Evolutionary conservation across 2,113 vertebrate species (phyloP).

Genomic region (Petromus typicus): DNA sequence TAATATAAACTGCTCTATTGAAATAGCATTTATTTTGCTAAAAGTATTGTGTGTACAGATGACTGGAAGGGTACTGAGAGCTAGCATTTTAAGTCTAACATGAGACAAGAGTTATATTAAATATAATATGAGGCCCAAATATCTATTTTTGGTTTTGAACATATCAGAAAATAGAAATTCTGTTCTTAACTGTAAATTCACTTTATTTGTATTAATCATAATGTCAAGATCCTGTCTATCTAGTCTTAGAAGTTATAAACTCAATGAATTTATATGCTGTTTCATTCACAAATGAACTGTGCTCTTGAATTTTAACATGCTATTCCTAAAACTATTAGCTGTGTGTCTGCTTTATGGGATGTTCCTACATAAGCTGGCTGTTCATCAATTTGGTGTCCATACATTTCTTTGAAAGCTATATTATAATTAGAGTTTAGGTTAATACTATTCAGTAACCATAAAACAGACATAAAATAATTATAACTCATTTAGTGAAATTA

Average conservation of each 20-base stretch:
- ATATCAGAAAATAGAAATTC: constrained; percentile 8
- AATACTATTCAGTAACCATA: constrained; percentile 90
- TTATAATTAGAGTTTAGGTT: constrained; percentile 93
- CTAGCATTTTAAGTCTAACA: neutral
- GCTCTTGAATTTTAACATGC: constrained; percentile 87
- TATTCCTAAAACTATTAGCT: constrained; percentile 86
- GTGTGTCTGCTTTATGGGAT: constrained; percentile 90
- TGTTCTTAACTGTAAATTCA: constrained; percentile 74
- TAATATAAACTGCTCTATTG: neutral
- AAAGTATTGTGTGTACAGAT: neutral
- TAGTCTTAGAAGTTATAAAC: constrained; percentile 73
- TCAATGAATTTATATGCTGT: constrained; percentile 85
- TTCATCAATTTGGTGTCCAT: constrained; percentile 91
- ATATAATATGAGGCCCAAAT: constrained; percentile 4
- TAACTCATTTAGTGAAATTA: constrained; percentile 94
- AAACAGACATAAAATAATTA: constrained; percentile 94
- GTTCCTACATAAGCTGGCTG: constrained; percentile 86
- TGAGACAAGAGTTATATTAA: neutral
- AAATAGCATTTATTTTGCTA: constrained; percentile 5
- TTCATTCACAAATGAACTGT: constrained; percentile 87
- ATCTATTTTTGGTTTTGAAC: constrained; percentile 53
- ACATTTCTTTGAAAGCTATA: constrained; percentile 89
- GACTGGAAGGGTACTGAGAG: neutral
- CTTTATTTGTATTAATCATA: constrained; percentile 76
- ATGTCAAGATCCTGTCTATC: constrained; percentile 64